Base-by-base conservation (phyloP, 2,888 invertebrate species). In the Drosophila algonquin region DNA sequence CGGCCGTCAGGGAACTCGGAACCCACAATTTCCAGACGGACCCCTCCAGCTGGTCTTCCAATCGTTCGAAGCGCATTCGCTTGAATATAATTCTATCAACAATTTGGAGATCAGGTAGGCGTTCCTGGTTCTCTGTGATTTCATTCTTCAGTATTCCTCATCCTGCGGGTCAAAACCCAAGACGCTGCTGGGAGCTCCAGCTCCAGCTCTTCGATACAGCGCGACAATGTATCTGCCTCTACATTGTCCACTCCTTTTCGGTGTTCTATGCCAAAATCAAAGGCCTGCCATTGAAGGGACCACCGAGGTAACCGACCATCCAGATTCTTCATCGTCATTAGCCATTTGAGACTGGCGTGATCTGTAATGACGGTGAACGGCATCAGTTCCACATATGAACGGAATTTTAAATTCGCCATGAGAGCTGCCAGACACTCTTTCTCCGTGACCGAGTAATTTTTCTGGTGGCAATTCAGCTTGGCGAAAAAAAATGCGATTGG, bases 211-310 rank as follows among this genome's bases (percentile, higher is more conserved):
- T 51, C 51, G 7, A 51, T 27, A n/a, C n/a, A 30, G 24, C 9
- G 51, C 0, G 30, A 51, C 30, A 51, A 51, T 7, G 51, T 51
- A n/a, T 51, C 51, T 14, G 30, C 51, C 24, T 30, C 30, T 7
- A 51, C 27, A n/a, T 51, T 51, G 8, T 51, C 30, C 9, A 7
- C n/a, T 7, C 51, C 27, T n/a, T 51, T 51, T 9, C 27, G 12
- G n/a, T 51, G 51, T 14, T 51, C 51, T 27, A 51, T 51, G 30
- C 27, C 14, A n/a, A 51, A 51, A 12, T 51, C 24, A n/a, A 24
- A 24, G 14, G 24, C 30, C 24, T 51, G 51, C 14, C 30, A 10
- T 35, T 35, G 30, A n/a, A 51, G 24, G 7, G 16, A 51, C 51
- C 51, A 51, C 7, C 27, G 51, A 30, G 30, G 30, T n/a, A 18